These are phyloP conservation scores for Zoanthus solanderi DNA, from an alignment of 92 coral and sea anemone species.

Conservation along the genomic window DNA sequence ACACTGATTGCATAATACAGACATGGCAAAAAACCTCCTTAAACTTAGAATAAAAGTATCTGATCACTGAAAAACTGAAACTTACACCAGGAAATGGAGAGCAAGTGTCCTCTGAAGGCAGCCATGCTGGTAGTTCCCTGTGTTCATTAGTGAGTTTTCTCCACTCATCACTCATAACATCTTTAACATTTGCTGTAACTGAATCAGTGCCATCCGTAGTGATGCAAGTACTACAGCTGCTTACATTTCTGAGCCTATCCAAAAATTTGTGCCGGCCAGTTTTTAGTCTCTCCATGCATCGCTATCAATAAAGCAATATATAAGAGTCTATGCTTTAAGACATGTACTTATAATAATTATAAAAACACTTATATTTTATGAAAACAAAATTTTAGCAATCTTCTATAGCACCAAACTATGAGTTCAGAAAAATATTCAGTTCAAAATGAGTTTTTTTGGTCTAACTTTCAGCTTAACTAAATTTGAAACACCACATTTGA, in stretches of 20 bases:
- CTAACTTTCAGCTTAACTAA: no score
- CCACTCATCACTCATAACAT: slow-evolving; percentile 49
- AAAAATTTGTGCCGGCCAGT: slow-evolving; percentile 35
- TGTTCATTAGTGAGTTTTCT: slow-evolving; percentile 22
- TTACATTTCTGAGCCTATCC: slow-evolving; percentile 20
- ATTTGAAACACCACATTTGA: no score
- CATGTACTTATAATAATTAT: no score
- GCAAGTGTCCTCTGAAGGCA: slow-evolving; percentile 32
- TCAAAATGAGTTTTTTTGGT: no score
- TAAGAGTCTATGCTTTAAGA: no score
- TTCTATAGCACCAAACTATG: no score
- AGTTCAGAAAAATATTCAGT: no score
- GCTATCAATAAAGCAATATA: not conserved
- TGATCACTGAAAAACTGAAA: not conserved
- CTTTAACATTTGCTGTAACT: slow-evolving; percentile 21
- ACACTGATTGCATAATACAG: no score
- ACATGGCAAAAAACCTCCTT: no score
- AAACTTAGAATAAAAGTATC: no score
- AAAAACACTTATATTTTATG: no score
- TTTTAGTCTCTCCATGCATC: slow-evolving; percentile 46
- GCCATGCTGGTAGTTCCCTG: slow-evolving; percentile 33
- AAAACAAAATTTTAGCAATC: no score
- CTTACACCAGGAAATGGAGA: slow-evolving; percentile 41
- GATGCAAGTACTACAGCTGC: not conserved
- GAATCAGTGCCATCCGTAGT: not conserved